These are phyloP conservation scores for Camarhynchus parvulus DNA, from an alignment of 2,113 vertebrate genomes.

Conservation along the genomic window DNA sequence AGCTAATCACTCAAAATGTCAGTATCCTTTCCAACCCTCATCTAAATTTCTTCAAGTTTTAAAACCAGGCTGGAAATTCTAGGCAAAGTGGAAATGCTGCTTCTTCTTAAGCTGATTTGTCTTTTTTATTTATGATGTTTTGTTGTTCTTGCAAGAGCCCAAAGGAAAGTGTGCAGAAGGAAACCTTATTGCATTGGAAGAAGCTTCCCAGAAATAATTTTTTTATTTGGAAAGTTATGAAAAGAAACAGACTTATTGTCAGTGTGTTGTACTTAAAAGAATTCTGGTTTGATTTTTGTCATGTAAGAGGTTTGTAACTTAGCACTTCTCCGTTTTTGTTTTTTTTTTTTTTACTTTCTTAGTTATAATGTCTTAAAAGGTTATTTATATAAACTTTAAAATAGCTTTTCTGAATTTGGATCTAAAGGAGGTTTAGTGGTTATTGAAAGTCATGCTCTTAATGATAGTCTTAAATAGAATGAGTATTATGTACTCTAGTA, in stretches of 20 bases:
- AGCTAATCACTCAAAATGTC: conserved; percentile 37
- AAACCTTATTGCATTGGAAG: background rate
- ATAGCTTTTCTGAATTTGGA: background rate
- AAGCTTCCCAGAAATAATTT: background rate
- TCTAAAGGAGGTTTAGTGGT: background rate
- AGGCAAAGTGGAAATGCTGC: background rate
- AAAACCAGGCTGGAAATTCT: background rate
- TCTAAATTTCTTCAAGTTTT: conserved; percentile 18
- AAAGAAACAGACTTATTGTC: background rate
- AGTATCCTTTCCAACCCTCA: background rate
- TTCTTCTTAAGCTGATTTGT: background rate
- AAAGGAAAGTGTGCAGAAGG: background rate
- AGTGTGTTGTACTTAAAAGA: background rate
- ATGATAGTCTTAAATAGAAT: background rate
- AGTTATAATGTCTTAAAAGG: background rate
- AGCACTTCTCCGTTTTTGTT: background rate
- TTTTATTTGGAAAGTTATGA: background rate
- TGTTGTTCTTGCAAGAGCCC: background rate
- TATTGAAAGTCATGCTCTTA: background rate
- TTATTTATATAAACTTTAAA: background rate
- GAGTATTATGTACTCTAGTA: background rate
- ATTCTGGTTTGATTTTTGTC: background rate
- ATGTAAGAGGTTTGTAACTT: background rate
- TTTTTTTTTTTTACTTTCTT: background rate
- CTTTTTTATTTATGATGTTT: background rate